Evolutionary conservation across 1,140 invertebrate genomes (phyloP), one percentile per base, ranked within the genome.

Genomic region (Stegodyphus dumicola): DNA sequence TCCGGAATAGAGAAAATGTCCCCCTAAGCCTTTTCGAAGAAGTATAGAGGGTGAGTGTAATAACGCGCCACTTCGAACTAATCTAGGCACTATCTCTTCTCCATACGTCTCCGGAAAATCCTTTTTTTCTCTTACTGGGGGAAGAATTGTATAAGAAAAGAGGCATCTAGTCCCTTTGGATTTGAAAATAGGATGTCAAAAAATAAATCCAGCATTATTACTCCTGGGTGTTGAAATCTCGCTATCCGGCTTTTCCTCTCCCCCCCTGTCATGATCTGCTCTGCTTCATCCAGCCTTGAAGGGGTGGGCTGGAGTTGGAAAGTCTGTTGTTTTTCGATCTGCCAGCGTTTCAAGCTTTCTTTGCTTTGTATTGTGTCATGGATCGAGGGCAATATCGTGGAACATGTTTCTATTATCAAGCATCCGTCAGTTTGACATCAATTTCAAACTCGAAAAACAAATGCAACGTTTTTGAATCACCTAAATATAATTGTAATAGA

Each of bases 141-240:
- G 56, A 60, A 71, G 56, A 71, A 48, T 49, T 56, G 33, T 51
- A 66, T 49, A 71, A 60, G 65, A 77, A 70, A 54, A 53, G 77
- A 53, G 60, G 33, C 76, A 77, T 70, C 18, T 69, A 76, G 51
- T 85, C 74, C 73, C 11, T 17, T 11, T 48, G 74, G 81, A 85
- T 77, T 85, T 54, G 81, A 77, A 85, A 85, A 85, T 85, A 85
- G 81, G 81, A 77, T 85, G 81, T 85, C 81, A 85, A 85, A 85
- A 85, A 76, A 85, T 85, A 85, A 85, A 85, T 85, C 81, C 81
- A 51, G 66, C 52, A 85, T 85, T 85, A 85, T 85, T 85, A 85
- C 81, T 85, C 81, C 74, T 85, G 81, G 81, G 81, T 85, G 81
- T 77, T 85, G 81, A 85, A 85, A 85, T 85, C 81, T 85, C 74